These are phyloP conservation scores for Takifugu bimaculatus DNA, from an alignment of 2,113 vertebrate species.

Conservation along the genomic window DNA sequence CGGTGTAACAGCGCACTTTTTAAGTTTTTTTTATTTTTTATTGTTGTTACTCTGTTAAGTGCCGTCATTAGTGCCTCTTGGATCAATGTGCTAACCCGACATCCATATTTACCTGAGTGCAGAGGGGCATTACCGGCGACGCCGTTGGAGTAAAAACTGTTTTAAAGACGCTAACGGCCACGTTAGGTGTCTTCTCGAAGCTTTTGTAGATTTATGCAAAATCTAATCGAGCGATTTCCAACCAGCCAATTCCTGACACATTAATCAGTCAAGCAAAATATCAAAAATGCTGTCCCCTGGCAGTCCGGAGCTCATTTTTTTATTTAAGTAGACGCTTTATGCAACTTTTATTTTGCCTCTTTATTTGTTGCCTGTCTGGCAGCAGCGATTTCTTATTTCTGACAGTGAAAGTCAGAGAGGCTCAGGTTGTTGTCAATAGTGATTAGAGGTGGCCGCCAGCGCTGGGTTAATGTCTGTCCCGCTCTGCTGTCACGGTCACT, in stretches of 20 bases:
- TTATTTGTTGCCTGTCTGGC: constrained; percentile 51
- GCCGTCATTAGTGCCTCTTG: constrained; percentile 49
- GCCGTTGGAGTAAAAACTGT: constrained; percentile 21
- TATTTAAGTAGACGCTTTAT: constrained; percentile 22
- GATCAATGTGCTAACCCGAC: constrained; percentile 60
- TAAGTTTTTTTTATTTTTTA: constrained; percentile 1
- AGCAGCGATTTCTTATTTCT: constrained; percentile 56
- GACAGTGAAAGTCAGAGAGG: constrained; percentile 71
- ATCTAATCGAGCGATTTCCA: constrained; percentile 7
- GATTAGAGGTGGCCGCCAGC: constrained; percentile 63
- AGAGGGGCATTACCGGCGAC: constrained; percentile 24
- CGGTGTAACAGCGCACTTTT: constrained; percentile 40
- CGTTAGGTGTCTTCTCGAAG: constrained; percentile 23
- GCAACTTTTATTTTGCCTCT: constrained; percentile 47
- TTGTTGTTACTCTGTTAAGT: constrained; percentile 49
- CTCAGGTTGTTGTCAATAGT: constrained; percentile 73
- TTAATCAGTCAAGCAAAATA: constrained; percentile 28
- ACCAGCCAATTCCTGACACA: constrained; percentile 13
- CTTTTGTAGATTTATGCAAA: constrained; percentile 11
- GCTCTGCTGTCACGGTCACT: constrained; percentile 50
- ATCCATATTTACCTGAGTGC: constrained; percentile 49
- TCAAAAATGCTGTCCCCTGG: background rate
- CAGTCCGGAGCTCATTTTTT: constrained; percentile 14
- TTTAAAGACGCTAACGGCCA: constrained; percentile 26
- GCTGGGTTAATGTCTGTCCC: constrained; percentile 53